These are phyloP conservation scores for Mesoligia furuncula DNA, from an alignment of 2,888 invertebrate species.

Conservation along the genomic window DNA sequence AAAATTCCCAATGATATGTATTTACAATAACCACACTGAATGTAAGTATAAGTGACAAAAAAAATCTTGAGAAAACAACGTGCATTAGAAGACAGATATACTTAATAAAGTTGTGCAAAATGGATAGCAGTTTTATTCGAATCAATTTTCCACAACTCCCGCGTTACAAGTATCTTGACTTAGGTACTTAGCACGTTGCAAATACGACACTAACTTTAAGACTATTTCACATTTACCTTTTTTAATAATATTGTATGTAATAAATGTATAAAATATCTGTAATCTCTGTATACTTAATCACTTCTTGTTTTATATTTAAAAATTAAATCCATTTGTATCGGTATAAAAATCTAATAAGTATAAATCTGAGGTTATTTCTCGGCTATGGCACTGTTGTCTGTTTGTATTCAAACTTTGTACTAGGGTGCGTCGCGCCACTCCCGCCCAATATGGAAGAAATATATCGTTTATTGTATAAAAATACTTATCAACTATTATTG, in stretches of 20 bases:
- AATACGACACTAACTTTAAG: conserved; percentile 86
- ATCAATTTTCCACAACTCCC: conserved; percentile 72
- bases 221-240: conserved; percentile 88
- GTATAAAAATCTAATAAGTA: conserved; percentile 90
- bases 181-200: conserved; percentile 81
- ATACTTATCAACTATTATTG: conserved; percentile 89
- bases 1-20: conserved; percentile 85
- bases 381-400: conserved; percentile 89
- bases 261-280: conserved; percentile 91
- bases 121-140: conserved; percentile 59
- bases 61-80: conserved; percentile 61
- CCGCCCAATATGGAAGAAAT: conserved; percentile 72
- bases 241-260: conserved; percentile 90
- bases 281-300: conserved; percentile 91
- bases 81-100: conserved; percentile 53
- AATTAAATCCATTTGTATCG: conserved; percentile 91
- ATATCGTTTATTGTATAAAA: conserved; percentile 86
- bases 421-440: conserved; percentile 77
- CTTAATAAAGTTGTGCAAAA: conserved; percentile 68
- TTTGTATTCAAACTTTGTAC: conserved; percentile 89
- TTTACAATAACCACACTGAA: conserved; percentile 83
- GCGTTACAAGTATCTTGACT: conserved; percentile 69
- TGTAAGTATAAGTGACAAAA: conserved; percentile 60
- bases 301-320: conserved; percentile 89
- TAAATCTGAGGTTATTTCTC: conserved; percentile 89